Base-by-base conservation (phyloP, 2,113 vertebrate genomes). In the Rousettus leschenaultii region DNA sequence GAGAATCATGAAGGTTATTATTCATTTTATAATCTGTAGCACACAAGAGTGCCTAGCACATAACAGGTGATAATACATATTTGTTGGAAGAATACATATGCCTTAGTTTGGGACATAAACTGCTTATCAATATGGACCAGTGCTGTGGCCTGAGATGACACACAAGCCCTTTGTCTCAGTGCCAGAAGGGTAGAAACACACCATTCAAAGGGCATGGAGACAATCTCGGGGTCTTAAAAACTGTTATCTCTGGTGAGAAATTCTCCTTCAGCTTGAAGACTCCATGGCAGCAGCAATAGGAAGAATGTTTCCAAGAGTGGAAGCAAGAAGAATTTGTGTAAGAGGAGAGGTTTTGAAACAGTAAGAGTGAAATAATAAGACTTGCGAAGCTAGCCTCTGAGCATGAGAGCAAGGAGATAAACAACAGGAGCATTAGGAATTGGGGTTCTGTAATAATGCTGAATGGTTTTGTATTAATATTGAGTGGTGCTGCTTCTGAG, bases 231-330 rank as follows among this genome's bases (percentile, higher is more conserved):
- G 16, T 86, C 38, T 45, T 90, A 77, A 59, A 28, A 43, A 90
- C 18, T 51, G 5, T 61, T 70, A 48, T 21, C 24, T 77, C 35
- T 79, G 43, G 24, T 82, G n/a, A 38, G 51, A 87, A 75, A 57
- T 3, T n/a, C 45, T 71, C 45, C 84, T 16, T 89, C 51, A 24
- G 30, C 33, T 77, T 83, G 53, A 90, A 83, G 59, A 35, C 7
- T 14, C 30, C 18, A 26, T 21, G 43, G 51, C 21, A 70, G 55
- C 9, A 73, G 18, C 26, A 3, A 22, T 30, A 89, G 65, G 26
- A 92, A 53, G 40, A 94, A 66, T 26, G n/a, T 35, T 89, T 85
- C 35, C 19, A 70, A 82, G 66, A 89, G 18, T 33, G 53, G 66
- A 92, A 77, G 15, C 10, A 84, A 38, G 55, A 18, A 38, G 18